Evolutionary conservation across 2,113 vertebrate species (phyloP), one percentile per base, ranked within the genome.

Genomic region (Collichthys lucidus): DNA sequence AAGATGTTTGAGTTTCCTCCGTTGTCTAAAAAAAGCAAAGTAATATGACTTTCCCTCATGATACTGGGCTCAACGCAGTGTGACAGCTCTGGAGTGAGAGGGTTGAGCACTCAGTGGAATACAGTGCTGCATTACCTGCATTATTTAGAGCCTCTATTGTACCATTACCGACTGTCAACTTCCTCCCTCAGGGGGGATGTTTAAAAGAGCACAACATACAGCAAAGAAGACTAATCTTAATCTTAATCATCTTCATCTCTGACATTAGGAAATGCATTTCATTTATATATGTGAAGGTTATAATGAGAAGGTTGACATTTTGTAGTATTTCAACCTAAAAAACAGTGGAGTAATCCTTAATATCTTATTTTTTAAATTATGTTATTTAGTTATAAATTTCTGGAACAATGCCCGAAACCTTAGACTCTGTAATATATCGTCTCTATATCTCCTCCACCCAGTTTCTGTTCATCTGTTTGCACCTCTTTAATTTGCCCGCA

Each of bases 401-500:
- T 22, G 19, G 10, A 53, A n/a, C 5, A 52, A 15, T 4, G 19
- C 17, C 22, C 46, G 62, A 53, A 29, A 35, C 7, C 5, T 35
- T 1, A 44, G 9, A 7, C 22, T 7, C 42, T 74, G 72, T 16
- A 73, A 19, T 35, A 24, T 6, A 19, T 3, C n/a, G 42, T 65
- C 20, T 26, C 60, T 55, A 16, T 49, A 47, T 44, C 46, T 75
- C 19, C 44, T 47, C 49, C 59, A 1, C 49, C 60, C 59, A 49
- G 35, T 80, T 76, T 82, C 62, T 74, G 3, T 74, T 57, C 70
- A 20, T 79, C 82, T 77, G 74, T 84, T 85, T 83, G 26, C 79
- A 83, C 79, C 72, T 86, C 68, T 88, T 82, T 83, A 86, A 26
- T 26, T 81, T 73, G 67, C 66, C 74, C 73, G 60, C 40, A 59